Evolutionary conservation across 2,797 vertebrate genomes (phyloP), one percentile per base, ranked within the genome.

Genomic region (Ptychobarbus kaznakovi): DNA sequence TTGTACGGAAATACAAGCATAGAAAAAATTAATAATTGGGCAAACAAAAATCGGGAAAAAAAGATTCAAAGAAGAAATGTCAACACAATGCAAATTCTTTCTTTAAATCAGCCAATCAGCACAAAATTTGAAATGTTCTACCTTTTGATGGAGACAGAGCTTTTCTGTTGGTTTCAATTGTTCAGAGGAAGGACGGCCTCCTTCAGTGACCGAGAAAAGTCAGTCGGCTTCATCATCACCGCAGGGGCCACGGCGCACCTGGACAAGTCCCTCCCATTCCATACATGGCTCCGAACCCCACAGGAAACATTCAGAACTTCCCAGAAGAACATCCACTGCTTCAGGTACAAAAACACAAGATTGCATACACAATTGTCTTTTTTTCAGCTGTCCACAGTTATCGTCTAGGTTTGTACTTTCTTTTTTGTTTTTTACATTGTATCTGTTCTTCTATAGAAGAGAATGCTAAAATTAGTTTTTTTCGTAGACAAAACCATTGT

Each of bases 261-360:
- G 97, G 97, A 93, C 96, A 88, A 98, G 96, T 91, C 95, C 97
- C 58, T 91, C 94, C 1, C 93, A 93, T 84, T 93, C 94, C 2
- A 9, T 89, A 16, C 92, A 95, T 63, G 93, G 94, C 8, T 93
- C 96, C 0, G 89, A 93, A 73, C 84, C 94, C 0, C 96, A 96
- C 85, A 96, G 96, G 89, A 99, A 99, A 78, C 96, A 95, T 69
- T 86, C 95, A 2, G 97, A 98, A 3, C 93, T 95, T 38, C 94
- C 94, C 40, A 90, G 96, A 89, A 95, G 97, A 32, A 95, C 97
- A 16, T 98, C 97, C 68, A 87, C 94, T 0, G 91, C 92, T 3
- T 95, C 97, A 25, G 97, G 98, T 99, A 96, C 92, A 32, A 63
- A 35, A 56, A 15, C 22, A 40, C 6, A 46, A 38, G 3, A 46